These are phyloP conservation scores for Rambutsinella grinnellia DNA, from an alignment of 2,888 invertebrate genomes.

Conservation along the genomic window DNA sequence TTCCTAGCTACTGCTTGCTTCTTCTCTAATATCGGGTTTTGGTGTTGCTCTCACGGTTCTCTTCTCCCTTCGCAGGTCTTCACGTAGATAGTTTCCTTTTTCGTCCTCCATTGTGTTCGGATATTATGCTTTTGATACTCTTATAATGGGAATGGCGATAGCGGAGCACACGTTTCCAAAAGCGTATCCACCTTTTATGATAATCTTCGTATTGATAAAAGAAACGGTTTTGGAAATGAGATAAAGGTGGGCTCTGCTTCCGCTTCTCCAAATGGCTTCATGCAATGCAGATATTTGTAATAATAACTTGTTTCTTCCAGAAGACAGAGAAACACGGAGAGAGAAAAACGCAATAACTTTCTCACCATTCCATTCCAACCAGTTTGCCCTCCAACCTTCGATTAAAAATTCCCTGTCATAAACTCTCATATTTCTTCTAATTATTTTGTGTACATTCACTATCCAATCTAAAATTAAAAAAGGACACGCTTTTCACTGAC, in stretches of 20 bases:
- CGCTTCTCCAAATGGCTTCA: neutral
- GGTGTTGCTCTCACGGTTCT: conserved; percentile 36
- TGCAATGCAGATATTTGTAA: too few species aligned
- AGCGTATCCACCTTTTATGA: neutral
- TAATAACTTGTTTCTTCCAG: too few species aligned
- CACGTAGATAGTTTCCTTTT: too few species aligned
- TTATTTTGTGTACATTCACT: too few species aligned
- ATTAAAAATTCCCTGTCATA: too few species aligned
- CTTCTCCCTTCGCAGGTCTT: conserved; percentile 11
- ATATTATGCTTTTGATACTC: conserved; percentile 21
- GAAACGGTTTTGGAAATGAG: neutral
- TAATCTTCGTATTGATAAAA: neutral
- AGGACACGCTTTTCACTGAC: too few species aligned
- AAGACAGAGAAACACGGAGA: too few species aligned
- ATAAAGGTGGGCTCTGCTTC: neutral
- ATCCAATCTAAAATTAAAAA: too few species aligned
- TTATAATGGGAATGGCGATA: conserved; percentile 8
- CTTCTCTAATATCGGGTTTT: neutral
- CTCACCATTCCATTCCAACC: too few species aligned
- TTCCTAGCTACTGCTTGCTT: conserved; percentile 19
- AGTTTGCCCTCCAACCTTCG: too few species aligned
- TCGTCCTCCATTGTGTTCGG: conserved; percentile 1
- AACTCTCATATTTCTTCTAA: too few species aligned
- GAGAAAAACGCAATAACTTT: too few species aligned
- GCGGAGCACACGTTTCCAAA: neutral